Conservation (phyloP, 2,888 invertebrate genomes). For the Heliconius cydno region DNA sequence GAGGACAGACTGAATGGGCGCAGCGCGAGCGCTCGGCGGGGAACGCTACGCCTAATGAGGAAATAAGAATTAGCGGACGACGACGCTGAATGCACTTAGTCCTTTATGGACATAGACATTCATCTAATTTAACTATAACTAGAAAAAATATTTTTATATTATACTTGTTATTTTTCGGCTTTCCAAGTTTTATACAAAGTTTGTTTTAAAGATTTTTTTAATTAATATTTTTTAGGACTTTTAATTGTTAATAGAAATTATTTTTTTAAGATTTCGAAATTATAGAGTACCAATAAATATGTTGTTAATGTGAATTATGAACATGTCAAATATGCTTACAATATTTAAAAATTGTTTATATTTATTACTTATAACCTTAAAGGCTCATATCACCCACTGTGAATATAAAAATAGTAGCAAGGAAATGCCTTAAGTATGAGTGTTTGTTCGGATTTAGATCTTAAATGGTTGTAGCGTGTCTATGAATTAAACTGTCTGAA, state of each 20-base stretch:
- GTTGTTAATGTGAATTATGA: background rate
- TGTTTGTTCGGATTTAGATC: conserved; percentile 47
- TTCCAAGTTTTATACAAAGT: background rate
- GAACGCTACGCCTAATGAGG: conserved; percentile 75
- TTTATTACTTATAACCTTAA: conserved; percentile 13
- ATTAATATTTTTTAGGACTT: background rate
- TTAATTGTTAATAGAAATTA: background rate
- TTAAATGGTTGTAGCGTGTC: conserved; percentile 53
- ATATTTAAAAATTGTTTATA: background rate
- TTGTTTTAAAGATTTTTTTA: background rate
- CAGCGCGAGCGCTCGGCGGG: conserved; percentile 61
- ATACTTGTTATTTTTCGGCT: background rate
- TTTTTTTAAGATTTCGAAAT: background rate
- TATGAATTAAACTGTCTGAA: conserved; percentile 70
- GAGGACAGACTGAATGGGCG: conserved; percentile 67
- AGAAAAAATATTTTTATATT: background rate
- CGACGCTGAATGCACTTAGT: conserved; percentile 68
- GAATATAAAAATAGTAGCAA: conserved; percentile 47
- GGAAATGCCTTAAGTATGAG: conserved; percentile 51
- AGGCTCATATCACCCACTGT: background rate
- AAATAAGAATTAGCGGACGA: conserved; percentile 81
- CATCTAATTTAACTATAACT: conserved; percentile 42
- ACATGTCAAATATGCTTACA: background rate
- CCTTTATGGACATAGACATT: conserved; percentile 64
- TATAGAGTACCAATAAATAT: background rate